Conservation (phyloP, 1,140 invertebrate species). For the Fopius arisanus region DNA sequence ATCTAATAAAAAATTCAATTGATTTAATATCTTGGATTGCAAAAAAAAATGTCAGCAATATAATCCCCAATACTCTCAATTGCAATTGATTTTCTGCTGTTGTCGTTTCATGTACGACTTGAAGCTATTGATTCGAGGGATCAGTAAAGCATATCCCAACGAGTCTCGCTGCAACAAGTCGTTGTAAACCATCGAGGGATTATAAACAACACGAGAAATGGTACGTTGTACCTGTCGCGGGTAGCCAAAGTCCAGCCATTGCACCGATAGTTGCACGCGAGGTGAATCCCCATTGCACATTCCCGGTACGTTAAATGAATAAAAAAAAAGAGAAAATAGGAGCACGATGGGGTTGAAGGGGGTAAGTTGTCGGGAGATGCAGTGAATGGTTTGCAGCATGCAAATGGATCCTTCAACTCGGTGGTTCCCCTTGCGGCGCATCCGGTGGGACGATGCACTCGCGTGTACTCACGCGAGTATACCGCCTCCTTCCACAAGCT, state of each 20-base stretch:
- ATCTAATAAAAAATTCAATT: no score
- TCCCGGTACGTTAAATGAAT: neutral
- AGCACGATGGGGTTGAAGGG: neutral
- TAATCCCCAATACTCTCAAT: no score
- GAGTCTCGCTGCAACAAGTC: neutral
- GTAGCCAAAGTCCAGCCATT: no score
- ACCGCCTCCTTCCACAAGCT: neutral
- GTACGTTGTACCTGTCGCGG: neutral
- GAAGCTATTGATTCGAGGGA: neutral
- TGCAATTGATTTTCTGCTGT: no score
- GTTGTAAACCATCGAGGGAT: neutral
- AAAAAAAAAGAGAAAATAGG: neutral
- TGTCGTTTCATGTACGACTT: neutral
- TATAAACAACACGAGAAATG: neutral
- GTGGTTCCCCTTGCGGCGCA: constrained; percentile 13
- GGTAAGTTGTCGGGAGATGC: neutral
- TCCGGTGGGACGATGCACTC: constrained; percentile 27
- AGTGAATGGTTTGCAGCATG: constrained; percentile 4
- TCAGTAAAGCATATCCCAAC: neutral
- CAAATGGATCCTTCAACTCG: constrained; percentile 21
- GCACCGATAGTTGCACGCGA: neutral
- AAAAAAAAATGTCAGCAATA: no score
- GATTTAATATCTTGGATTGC: no score
- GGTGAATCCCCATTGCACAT: neutral
- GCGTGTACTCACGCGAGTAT: constrained; percentile 18